Evolutionary conservation across 2,797 vertebrate species (phyloP).

Genomic region (Trachops cirrhosus): DNA sequence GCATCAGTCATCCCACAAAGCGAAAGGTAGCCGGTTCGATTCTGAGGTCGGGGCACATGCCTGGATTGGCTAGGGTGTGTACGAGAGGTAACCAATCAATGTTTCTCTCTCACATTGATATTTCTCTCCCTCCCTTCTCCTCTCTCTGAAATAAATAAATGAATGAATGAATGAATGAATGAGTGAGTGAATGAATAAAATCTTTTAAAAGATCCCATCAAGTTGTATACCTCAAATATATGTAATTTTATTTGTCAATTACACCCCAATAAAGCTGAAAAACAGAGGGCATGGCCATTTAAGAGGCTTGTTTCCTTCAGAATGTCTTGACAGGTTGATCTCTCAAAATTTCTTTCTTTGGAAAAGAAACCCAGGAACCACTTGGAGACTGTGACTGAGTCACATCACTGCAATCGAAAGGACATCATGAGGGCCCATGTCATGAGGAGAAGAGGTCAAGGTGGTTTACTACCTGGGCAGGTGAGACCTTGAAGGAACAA

Average conservation of each 20-base stretch:
- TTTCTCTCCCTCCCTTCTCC: not conserved
- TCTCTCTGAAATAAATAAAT: not conserved
- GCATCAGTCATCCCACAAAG: not conserved
- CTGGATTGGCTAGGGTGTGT: not conserved
- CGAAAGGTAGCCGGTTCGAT: not conserved
- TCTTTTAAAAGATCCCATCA: not conserved
- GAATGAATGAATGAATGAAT: too few species aligned
- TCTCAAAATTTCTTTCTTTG: conserved; percentile 23
- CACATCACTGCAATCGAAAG: not conserved
- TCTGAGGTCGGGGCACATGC: not conserved
- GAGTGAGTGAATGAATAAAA: too few species aligned
- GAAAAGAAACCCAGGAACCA: conserved; percentile 3
- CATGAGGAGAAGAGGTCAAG: not conserved
- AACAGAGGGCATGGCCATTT: not conserved
- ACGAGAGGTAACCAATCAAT: not conserved
- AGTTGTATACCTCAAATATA: not conserved
- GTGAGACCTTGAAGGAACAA: conserved; percentile 43
- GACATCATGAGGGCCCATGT: not conserved
- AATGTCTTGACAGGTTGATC: not conserved
- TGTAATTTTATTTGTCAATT: not conserved
- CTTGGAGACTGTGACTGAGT: not conserved
- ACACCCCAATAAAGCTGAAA: not conserved
- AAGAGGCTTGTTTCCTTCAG: conserved; percentile 8
- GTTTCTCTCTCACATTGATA: not conserved
- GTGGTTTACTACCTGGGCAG: not conserved